These are phyloP conservation scores for Opisthograptis luteolata DNA, from an alignment of 2,888 invertebrate genomes.

Conservation along the genomic window DNA sequence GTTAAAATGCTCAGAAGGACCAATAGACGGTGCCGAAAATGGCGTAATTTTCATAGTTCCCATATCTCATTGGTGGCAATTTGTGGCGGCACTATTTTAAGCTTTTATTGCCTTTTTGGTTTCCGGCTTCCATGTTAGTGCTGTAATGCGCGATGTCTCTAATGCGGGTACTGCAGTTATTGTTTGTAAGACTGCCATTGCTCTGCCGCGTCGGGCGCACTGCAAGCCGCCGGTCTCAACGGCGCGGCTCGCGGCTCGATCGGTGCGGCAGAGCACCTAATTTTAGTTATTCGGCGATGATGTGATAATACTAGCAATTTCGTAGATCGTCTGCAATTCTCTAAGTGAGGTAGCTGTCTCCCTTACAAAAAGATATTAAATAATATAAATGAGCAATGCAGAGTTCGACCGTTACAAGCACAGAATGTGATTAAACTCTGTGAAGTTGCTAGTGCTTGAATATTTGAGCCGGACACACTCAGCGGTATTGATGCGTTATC, in stretches of 20 bases:
- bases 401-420: no score
- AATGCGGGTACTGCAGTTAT: conserved; percentile 7
- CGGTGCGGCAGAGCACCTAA: background rate
- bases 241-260: background rate
- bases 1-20: no score
- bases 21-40: no score
- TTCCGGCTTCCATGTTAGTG: no score
- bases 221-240: background rate
- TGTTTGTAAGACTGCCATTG: conserved; percentile 26
- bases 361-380: no score
- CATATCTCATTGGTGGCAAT: no score
- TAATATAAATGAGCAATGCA: background rate
- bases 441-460: conserved; percentile 14
- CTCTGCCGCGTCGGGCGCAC: background rate
- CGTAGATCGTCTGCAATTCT: background rate
- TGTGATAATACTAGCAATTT: conserved; percentile 4
- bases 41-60: no score
- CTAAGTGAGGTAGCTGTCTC: background rate
- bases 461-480: conserved; percentile 17
- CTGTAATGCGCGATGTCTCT: conserved; percentile 8
- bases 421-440: conserved; percentile 1
- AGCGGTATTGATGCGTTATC: conserved; percentile 16
- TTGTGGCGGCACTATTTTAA: no score
- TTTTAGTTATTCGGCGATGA: conserved; percentile 5
- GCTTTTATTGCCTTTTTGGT: no score